A percentile compares a stretch with the other conserved stretches of the same genome.
Evolutionary conservation across 1,140 invertebrate species (phyloP).

Genomic region (Neelides sp.): DNA sequence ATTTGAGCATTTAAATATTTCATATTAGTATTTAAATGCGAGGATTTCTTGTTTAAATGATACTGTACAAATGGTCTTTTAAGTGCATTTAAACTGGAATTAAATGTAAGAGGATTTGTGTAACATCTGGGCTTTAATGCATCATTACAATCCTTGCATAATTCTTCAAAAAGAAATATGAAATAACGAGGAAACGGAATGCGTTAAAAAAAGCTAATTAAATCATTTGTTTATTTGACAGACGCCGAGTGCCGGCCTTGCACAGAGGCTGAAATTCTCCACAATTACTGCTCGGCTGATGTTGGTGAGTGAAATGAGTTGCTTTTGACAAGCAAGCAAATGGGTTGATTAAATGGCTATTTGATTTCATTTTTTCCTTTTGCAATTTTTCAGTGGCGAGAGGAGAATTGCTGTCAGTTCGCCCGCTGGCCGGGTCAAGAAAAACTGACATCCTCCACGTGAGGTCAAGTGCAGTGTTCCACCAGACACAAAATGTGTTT

Average conservation of each 20-base stretch:
- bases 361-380: neutral
- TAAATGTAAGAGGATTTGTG: no score
- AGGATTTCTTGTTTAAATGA: no score
- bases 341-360: neutral
- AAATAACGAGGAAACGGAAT: no score
- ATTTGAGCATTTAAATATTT: no score
- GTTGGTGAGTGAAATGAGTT: constrained; percentile 8
- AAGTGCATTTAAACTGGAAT: no score
- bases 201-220: no score
- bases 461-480: constrained; percentile 10
- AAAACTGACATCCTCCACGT: constrained; percentile 4
- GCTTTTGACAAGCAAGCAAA: neutral
- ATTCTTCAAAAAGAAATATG: no score
- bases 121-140: no score
- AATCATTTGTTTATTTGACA: constrained; percentile 5
- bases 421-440: neutral
- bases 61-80: no score
- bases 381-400: constrained; percentile 9
- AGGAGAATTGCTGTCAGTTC: constrained; percentile 14
- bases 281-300: constrained; percentile 16
- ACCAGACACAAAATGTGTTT: constrained; percentile 13
- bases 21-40: no score
- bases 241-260: constrained; percentile 20
- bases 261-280: constrained; percentile 13
- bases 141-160: no score